A percentile compares a stretch with the other conserved stretches of the same genome.
Evolutionary conservation across 1,140 invertebrate species (phyloP).

Genomic region (Meteorus sp.): DNA sequence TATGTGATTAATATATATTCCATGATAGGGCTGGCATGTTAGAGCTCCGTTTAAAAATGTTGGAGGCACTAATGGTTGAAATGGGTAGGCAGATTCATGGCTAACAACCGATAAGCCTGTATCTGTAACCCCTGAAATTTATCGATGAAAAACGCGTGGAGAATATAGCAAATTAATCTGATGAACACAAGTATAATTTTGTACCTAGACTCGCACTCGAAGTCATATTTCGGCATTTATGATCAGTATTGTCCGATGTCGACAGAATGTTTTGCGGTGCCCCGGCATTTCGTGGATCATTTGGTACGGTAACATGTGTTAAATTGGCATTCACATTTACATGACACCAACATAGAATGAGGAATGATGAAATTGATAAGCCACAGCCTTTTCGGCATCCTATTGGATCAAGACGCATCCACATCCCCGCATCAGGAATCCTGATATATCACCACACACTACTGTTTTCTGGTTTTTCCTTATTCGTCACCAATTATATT

Average conservation of each 20-base stretch:
- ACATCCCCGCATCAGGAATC: conserved; percentile 55
- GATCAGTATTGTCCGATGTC: conserved; percentile 37
- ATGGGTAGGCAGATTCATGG: conserved; percentile 44
- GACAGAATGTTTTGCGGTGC: conserved; percentile 46
- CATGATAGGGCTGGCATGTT: conserved; percentile 57
- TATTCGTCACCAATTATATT: too few species aligned
- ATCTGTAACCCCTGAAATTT: conserved; percentile 36
- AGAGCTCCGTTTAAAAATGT: conserved; percentile 53
- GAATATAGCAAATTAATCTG: not conserved
- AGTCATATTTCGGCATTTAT: conserved; percentile 53
- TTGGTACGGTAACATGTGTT: conserved; percentile 40
- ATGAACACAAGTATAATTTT: too few species aligned
- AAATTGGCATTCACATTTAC: conserved; percentile 42
- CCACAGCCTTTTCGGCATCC: conserved; percentile 51
- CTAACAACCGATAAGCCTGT: conserved; percentile 47
- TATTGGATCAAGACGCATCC: conserved; percentile 52
- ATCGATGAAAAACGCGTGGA: too few species aligned
- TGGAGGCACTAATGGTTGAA: conserved; percentile 57
- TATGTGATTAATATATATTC: conserved; percentile 67
- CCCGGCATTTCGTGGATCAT: conserved; percentile 39
- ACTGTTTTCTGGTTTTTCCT: too few species aligned
- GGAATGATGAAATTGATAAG: conserved; percentile 44
- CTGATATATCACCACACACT: too few species aligned
- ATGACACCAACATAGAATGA: conserved; percentile 44
- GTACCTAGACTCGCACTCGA: conserved; percentile 39